phyloP scores from a whole-genome alignment of 2,113 vertebrate species.

The Salvelinus alpinus region DNA sequence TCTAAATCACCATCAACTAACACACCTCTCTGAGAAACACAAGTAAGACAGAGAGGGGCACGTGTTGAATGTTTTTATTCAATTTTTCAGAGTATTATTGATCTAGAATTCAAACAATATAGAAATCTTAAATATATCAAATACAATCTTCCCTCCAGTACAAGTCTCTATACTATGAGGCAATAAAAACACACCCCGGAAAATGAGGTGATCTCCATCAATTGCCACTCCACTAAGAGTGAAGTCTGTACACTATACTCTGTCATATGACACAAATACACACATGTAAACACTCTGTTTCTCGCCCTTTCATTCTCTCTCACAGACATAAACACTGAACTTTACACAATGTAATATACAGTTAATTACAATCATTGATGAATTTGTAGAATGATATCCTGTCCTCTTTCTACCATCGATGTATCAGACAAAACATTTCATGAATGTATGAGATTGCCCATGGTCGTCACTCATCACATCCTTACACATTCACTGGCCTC shows the following conservation, averaged over 20 bases:
- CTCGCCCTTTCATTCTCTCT: background rate
- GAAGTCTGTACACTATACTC: constrained; percentile 59
- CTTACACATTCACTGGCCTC: constrained; percentile 11
- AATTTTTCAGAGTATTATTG: constrained; percentile 18
- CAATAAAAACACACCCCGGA: constrained; percentile 65
- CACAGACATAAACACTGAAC: background rate
- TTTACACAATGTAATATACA: constrained; percentile 6
- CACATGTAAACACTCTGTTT: constrained; percentile 28
- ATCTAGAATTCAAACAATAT: constrained; percentile 20
- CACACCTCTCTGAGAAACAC: background rate
- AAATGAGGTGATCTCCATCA: constrained; percentile 69
- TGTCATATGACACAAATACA: constrained; percentile 23
- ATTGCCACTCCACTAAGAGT: constrained; percentile 62
- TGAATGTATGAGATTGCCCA: constrained; percentile 3
- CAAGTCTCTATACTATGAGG: constrained; percentile 41
- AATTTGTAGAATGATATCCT: constrained; percentile 11
- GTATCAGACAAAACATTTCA: constrained; percentile 9
- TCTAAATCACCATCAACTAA: background rate
- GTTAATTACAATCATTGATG: constrained; percentile 16
- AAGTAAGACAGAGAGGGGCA: constrained; percentile 1
- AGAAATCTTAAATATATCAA: constrained; percentile 41
- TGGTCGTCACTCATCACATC: constrained; percentile 2
- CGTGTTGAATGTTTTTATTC: constrained; percentile 46
- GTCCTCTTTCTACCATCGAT: constrained; percentile 22
- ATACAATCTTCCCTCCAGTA: constrained; percentile 40